A percentile compares a stretch with the other conserved stretches of the same genome.
These are phyloP conservation scores for Bombus ignitus DNA, from an alignment of 1,140 invertebrate genomes.

Conservation along the genomic window DNA sequence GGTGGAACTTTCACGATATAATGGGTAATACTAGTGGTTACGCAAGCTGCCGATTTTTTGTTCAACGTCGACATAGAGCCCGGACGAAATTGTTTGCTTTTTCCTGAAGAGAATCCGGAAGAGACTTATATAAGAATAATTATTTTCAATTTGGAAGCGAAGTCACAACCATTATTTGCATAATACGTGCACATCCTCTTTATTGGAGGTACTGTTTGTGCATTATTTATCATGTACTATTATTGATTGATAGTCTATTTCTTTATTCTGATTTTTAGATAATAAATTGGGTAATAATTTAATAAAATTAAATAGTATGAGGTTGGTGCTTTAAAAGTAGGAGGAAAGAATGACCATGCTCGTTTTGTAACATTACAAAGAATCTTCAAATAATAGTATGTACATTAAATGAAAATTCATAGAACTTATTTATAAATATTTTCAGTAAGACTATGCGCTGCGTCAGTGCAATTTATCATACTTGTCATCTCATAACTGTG, in stretches of 20 bases:
- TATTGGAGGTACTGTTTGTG: too few relatives aligned
- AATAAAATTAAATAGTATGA: neutral
- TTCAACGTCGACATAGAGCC: neutral
- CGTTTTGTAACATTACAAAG: neutral
- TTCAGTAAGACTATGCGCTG: too few relatives aligned
- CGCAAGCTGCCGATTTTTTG: neutral
- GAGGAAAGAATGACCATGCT: too few relatives aligned
- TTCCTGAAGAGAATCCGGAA: neutral
- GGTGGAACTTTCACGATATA: slow-evolving; percentile 2
- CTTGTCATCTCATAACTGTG: neutral
- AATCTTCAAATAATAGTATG: neutral
- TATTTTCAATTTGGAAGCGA: slow-evolving; percentile 6
- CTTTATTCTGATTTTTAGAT: neutral
- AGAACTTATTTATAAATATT: too few relatives aligned
- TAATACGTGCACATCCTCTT: neutral
- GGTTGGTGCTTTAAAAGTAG: neutral
- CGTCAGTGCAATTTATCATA: neutral
- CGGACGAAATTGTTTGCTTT: slow-evolving; percentile 1
- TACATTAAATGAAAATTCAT: neutral
- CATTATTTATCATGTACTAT: neutral
- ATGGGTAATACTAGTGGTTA: neutral
- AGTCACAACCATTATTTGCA: neutral
- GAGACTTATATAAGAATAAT: slow-evolving; percentile 4
- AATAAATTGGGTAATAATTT: neutral
- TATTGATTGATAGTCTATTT: neutral